These are phyloP conservation scores for Leucophenga varia DNA, from an alignment of 1,140 invertebrate genomes.

Conservation along the genomic window DNA sequence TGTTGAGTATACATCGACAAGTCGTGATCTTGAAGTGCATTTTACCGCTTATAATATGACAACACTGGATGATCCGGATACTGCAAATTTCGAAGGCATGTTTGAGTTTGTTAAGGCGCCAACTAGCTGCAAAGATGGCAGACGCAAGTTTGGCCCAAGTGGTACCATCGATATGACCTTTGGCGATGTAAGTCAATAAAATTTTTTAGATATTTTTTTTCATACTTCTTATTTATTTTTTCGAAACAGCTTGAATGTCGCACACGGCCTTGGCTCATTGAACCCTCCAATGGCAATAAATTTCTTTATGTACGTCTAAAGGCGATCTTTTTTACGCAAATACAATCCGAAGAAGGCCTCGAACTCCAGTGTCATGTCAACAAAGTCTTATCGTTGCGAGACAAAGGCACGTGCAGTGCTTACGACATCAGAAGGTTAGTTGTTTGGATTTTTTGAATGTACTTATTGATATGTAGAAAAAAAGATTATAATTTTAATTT, in stretches of 20 bases:
- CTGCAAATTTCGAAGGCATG: slow-evolving; percentile 79
- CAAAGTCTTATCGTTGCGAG: slow-evolving; percentile 39
- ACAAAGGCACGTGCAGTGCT: slow-evolving; percentile 51
- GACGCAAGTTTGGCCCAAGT: slow-evolving; percentile 71
- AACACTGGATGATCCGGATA: slow-evolving; percentile 78
- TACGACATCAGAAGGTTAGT: slow-evolving; percentile 50
- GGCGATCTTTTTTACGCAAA: slow-evolving; percentile 51
- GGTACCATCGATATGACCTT: slow-evolving; percentile 72
- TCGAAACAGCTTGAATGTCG: slow-evolving; percentile 76
- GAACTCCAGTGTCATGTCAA: slow-evolving; percentile 36
- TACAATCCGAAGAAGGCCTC: slow-evolving; percentile 46
- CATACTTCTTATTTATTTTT: neutral
- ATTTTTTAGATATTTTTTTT: no score
- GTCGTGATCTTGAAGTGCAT: slow-evolving; percentile 76
- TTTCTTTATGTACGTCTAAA: slow-evolving; percentile 51
- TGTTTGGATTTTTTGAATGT: neutral
- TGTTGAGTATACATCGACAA: slow-evolving; percentile 75
- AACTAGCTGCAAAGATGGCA: slow-evolving; percentile 64
- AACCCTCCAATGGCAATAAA: slow-evolving; percentile 65
- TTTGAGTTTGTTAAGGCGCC: slow-evolving; percentile 76
- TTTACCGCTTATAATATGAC: slow-evolving; percentile 81
- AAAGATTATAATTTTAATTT: no score
- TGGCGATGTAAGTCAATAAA: slow-evolving; percentile 64
- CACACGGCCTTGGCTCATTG: slow-evolving; percentile 75
- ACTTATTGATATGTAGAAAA: neutral